Base-by-base conservation (phyloP, 2,888 invertebrate genomes). In the Coleophora flavipennella region DNA sequence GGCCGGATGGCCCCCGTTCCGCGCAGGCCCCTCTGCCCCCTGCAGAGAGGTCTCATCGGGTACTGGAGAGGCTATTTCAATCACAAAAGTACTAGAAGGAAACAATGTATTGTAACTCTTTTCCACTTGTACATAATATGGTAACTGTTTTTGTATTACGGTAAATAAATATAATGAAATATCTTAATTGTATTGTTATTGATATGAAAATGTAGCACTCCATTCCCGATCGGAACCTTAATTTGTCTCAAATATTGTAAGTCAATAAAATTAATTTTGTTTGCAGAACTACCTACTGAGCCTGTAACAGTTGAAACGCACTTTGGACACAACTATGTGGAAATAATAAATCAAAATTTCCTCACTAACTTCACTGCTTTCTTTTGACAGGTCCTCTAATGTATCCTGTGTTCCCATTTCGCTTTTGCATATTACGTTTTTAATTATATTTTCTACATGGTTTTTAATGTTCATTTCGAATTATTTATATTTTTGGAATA, bases 1-100 rank as follows among this genome's bases (percentile, higher is more conserved):
- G 80, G 81, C 81, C 83, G 83, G 79, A 83, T 83, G 84, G 83
- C 84, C 81, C 80, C 78, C 83, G 79, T 84, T 81, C 88, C 87
- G 79, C 86, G 85, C 69, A 80, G 87, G 71, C 85, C 81, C 77
- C 87, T 86, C 74, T 87, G 89, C 86, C 86, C 78, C 85, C 83
- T 72, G 76, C 86, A 87, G 83, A 90, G 88, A 87, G 89, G 89
- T 88, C 89, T 90, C 87, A 89, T 92, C 87, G 91, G 91, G 84
- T 88, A 88, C 87, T 91, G 91, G 91, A 91, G 88, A 87, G 91
- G 91, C 86, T 92, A 88, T 89, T 91, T 91, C 86, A 92, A 90
- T 88, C 88, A 89, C 86, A 91, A 90, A 87, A 88, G 89, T 81
- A 88, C 88, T 86, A 89, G 90, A 86, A 88, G 91, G 85, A 87